Conservation (phyloP, 2,113 vertebrate genomes). For the Cacatua alba region DNA sequence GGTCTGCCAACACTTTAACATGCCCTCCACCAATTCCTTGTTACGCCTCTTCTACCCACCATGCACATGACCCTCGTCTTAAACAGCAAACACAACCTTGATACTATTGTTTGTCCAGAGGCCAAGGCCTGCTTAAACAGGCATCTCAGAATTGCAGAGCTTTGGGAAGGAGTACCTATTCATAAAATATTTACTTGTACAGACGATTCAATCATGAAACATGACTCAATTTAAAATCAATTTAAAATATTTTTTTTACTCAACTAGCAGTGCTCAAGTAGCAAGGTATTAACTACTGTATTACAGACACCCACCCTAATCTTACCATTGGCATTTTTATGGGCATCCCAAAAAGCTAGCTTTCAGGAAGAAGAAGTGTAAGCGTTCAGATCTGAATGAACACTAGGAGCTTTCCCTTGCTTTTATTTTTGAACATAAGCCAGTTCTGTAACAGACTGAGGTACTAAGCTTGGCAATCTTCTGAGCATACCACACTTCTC, state of each 20-base stretch:
- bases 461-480: background rate
- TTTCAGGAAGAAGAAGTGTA: background rate
- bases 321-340: accelerated
- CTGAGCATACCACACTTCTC: background rate
- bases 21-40: background rate
- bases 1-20: background rate
- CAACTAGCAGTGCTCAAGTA: background rate
- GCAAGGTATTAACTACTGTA: background rate
- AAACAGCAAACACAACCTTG: background rate
- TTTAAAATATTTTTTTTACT: background rate
- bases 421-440: background rate
- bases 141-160: background rate
- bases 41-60: background rate
- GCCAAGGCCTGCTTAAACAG: background rate
- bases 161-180: background rate
- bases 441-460: background rate
- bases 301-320: background rate
- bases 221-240: background rate
- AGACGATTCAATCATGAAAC: background rate
- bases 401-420: background rate
- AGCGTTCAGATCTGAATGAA: background rate
- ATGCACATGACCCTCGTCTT: background rate
- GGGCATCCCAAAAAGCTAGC: background rate
- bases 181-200: background rate
- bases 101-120: background rate